Base-by-base conservation (phyloP, 2,888 invertebrate species). In the Eretmocerus hayati region DNA sequence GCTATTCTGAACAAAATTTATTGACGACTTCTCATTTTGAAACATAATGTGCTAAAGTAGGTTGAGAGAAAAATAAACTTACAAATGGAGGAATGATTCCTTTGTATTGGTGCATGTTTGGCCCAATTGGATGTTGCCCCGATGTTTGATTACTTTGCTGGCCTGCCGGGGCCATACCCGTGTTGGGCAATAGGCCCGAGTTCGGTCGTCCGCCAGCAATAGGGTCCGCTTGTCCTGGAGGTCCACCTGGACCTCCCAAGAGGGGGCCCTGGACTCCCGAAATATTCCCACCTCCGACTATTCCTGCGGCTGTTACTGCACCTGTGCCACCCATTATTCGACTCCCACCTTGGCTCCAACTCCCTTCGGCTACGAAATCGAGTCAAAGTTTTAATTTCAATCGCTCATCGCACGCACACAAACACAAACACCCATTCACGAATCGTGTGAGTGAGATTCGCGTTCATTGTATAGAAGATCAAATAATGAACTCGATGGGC, bases 311-410 rank as follows among this genome's bases (percentile, higher is more conserved):
- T 52, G 23, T 45, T 73, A 74, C 66, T 77, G 58, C 55, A 56
- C 56, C 61, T 59, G 59, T 62, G 65, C 71, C 74, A 55, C 74
- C 74, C 65, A 78, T 75, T 63, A 73, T 76, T 66, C 81, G 80
- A 64, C 78, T 80, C 65, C 88, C 90, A 76, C 89, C 88, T 80
- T 81, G 86, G 73, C 85, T 84, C 90, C 89, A 90, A 67, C 86
- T 89, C 77, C 87, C 90, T 79, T 90, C 90, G 71, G 88, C 81
- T 85, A 72, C 35, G n/a, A n/a, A n/a, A n/a, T n/a, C n/a, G n/a
- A n/a, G n/a, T n/a, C n/a, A n/a, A 36, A 36, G 20, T 19, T 16
- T 5, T 16, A 8, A 18, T 20, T 18, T 9, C 11, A 19, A 37
- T 5, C n/a, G n/a, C n/a, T n/a, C n/a, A n/a, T n/a, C n/a, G n/a